phyloP scores from a whole-genome alignment of 2,113 vertebrate genomes.

The Rhea americana region DNA sequence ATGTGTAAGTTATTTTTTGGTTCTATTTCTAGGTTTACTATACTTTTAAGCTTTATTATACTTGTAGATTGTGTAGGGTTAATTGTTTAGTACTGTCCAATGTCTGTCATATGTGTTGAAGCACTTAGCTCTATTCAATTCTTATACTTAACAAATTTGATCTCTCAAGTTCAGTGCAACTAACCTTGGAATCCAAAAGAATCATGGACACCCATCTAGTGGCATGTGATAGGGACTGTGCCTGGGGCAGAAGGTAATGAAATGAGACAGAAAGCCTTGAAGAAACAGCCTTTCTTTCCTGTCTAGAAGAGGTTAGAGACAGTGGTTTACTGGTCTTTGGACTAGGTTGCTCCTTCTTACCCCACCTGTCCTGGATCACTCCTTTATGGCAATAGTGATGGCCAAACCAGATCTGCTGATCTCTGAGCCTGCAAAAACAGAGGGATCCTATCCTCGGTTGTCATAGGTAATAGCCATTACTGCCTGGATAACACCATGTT shows the following conservation, averaged over 20 bases:
- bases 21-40: no score
- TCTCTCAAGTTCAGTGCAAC: no score
- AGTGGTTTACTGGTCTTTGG: not conserved
- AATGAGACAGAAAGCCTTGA: not conserved
- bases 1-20: no score
- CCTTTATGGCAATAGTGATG: not conserved
- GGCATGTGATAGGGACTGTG: not conserved
- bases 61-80: no score
- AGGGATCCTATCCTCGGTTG: not conserved
- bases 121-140: no score
- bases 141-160: no score
- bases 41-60: no score
- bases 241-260: not conserved
- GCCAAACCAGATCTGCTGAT: not conserved
- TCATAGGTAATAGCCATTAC: not conserved
- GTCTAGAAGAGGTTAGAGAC: not conserved
- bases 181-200: no score
- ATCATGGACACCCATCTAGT: no score
- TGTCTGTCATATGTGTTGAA: no score
- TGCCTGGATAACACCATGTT: fast-evolving
- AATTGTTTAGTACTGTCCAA: no score
- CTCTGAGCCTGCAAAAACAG: not conserved
- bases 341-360: not conserved
- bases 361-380: not conserved
- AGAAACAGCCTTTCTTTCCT: not conserved